Conservation (phyloP, 2,113 vertebrate genomes). For the Tiliqua scincoides region DNA sequence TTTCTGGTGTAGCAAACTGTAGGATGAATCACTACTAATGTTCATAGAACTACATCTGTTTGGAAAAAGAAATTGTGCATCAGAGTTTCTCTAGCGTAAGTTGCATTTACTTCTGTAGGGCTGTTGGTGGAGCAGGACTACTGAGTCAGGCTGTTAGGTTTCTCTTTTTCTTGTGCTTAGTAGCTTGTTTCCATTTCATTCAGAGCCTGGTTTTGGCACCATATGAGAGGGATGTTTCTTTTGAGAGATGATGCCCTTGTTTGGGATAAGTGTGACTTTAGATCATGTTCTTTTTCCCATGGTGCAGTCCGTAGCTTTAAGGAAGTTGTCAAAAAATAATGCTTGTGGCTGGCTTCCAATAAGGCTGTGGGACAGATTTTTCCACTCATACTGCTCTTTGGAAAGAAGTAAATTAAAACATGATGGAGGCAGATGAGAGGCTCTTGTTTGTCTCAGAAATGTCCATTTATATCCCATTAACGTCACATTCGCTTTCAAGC, state of each 20-base stretch:
- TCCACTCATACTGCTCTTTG: slow-evolving; percentile 48
- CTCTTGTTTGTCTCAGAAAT: slow-evolving; percentile 2
- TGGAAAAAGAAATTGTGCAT: not conserved
- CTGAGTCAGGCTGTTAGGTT: not conserved
- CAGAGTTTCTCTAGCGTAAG: not conserved
- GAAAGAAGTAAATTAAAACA: slow-evolving; percentile 47
- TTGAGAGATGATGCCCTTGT: slow-evolving; percentile 3
- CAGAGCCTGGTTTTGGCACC: slow-evolving; percentile 39
- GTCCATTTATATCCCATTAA: not conserved
- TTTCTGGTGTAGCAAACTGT: not conserved
- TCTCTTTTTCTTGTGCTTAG: not conserved
- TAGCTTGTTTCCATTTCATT: slow-evolving; percentile 18
- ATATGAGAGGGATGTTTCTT: slow-evolving; percentile 44
- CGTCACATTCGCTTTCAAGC: not conserved
- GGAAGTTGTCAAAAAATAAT: slow-evolving; percentile 24
- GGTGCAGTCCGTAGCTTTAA: slow-evolving; percentile 6
- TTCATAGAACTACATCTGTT: not conserved
- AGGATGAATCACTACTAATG: not conserved
- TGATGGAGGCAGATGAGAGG: slow-evolving; percentile 38
- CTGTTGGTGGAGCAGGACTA: not conserved
- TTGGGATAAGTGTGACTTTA: not conserved
- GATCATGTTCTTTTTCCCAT: not conserved
- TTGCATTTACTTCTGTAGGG: not conserved
- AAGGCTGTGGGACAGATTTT: slow-evolving; percentile 35
- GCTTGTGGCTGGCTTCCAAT: slow-evolving; percentile 8